Evolutionary conservation across 2,888 invertebrate species (phyloP), one percentile per base, ranked within the genome.

Genomic region (Vanessa cardui): DNA sequence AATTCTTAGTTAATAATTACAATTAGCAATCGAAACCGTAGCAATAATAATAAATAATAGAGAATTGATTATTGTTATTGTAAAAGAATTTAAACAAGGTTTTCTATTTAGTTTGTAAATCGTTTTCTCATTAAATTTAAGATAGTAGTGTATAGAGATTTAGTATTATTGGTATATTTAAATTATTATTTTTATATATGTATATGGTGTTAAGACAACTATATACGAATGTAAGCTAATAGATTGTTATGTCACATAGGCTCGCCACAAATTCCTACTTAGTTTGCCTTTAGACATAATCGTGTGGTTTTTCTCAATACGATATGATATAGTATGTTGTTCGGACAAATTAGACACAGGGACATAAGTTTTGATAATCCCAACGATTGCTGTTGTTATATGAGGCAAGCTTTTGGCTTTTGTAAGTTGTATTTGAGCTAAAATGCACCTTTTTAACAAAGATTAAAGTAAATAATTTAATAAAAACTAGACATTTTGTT

Each of bases 101-200:
- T 66, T 45, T 47, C 59, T 61, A 52, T 47, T n/a, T 66, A 60
- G 58, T 50, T 64, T 67, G 50, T 70, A 68, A 44, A 62, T 58
- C 39, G 50, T 20, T 64, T 49, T 69, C 50, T 31, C 66, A 5
- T 69, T 62, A 54, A 39, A 50, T 61, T 20, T 61, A 64, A 39
- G 47, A 49, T 50, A 47, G 61, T 63, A 56, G 54, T 65, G 31
- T 49, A 65, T 56, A 61, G 56, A 39, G 31, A 50, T 60, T 46
- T 63, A 68, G 67, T 68, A 68, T 68, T 68, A 68, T 63, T 66
- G 47, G 58, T 20, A 15, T n/a, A 60, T 26, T 60, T 59, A 59
- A 59, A 59, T 59, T 60, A 60, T 60, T 60, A 60, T 60, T 47
- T 46, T 60, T 60, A 47, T 46, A 60, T 46, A 26, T 12, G 20